phyloP scores from a whole-genome alignment of 2,888 invertebrate species.

The Criorhina ranunculi region DNA sequence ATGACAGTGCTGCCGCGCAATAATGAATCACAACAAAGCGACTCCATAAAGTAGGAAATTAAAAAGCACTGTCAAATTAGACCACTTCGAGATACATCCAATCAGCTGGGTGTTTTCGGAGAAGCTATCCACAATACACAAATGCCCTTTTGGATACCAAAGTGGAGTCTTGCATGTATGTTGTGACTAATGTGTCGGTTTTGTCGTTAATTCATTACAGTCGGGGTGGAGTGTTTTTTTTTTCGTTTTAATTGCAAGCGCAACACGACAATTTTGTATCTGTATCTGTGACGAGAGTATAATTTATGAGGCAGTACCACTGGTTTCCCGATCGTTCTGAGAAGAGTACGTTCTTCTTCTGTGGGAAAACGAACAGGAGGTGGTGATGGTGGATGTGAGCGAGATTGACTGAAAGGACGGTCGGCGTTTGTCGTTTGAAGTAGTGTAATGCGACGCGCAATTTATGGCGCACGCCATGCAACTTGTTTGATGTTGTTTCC shows the following conservation, averaged over 20 bases:
- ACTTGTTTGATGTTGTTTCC: conserved; percentile 74
- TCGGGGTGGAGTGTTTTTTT: conserved; percentile 26
- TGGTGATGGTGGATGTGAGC: background rate
- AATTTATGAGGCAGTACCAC: conserved; percentile 67
- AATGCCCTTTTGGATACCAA: conserved; percentile 58
- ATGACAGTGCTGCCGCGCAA: background rate
- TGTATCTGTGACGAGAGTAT: conserved; percentile 65
- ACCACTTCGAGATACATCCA: conserved; percentile 65
- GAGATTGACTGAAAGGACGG: background rate
- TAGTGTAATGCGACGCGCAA: conserved; percentile 67
- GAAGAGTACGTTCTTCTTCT: conserved; percentile 26
- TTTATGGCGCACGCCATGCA: conserved; percentile 73
- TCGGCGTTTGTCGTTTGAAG: conserved; percentile 55
- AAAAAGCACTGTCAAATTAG: conserved; percentile 74
- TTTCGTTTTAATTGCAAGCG: conserved; percentile 56
- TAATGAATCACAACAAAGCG: conserved; percentile 65
- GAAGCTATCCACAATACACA: conserved; percentile 5
- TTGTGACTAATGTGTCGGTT: conserved; percentile 75
- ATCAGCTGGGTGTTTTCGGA: conserved; percentile 50
- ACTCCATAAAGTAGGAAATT: conserved; percentile 68
- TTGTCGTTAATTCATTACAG: conserved; percentile 70
- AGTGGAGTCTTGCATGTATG: conserved; percentile 39
- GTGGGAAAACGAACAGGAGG: conserved; percentile 13
- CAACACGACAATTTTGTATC: conserved; percentile 61
- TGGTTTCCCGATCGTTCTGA: conserved; percentile 46